Conservation (phyloP, 2,888 invertebrate species). For the Diarsia dahlii region DNA sequence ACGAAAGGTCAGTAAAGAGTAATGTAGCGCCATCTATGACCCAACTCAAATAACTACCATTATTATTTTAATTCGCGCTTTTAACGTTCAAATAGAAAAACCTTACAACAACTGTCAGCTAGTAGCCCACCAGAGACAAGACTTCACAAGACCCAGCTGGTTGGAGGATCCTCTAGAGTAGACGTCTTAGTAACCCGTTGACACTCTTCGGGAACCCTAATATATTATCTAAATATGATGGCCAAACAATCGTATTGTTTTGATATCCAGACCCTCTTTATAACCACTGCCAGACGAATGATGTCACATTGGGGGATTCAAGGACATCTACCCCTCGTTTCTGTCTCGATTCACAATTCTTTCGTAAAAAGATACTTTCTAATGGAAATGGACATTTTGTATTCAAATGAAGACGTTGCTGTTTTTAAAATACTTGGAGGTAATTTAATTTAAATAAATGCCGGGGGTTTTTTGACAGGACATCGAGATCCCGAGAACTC, state of each 20-base stretch:
- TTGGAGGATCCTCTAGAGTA: too few relatives aligned
- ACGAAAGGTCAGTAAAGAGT: too few relatives aligned
- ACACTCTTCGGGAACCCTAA: not conserved
- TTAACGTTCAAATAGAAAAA: too few relatives aligned
- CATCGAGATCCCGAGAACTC: not conserved
- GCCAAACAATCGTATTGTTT: conserved; percentile 29
- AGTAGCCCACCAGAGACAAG: too few relatives aligned
- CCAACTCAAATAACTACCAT: too few relatives aligned
- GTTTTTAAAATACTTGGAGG: conserved; percentile 11
- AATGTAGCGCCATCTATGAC: not conserved
- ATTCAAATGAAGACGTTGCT: conserved; percentile 25
- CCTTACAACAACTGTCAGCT: too few relatives aligned
- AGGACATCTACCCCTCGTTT: conserved; percentile 35
- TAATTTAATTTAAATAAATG: conserved; percentile 13
- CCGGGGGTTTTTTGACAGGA: not conserved
- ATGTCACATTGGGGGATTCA: conserved; percentile 41
- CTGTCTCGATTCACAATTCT: conserved; percentile 5
- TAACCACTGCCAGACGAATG: conserved; percentile 35
- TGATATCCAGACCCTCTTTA: conserved; percentile 21
- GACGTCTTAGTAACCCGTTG: not conserved
- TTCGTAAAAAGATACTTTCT: conserved; percentile 37
- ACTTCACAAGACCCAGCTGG: too few relatives aligned
- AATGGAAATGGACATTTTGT: conserved; percentile 31
- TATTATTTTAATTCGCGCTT: too few relatives aligned
- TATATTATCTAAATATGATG: conserved; percentile 27